Percentiles rank a stretch among this genome's conserved stretches.
These are phyloP conservation scores for Pristionchus japonicus DNA, from an alignment of 2,888 invertebrate species.

Conservation along the genomic window DNA sequence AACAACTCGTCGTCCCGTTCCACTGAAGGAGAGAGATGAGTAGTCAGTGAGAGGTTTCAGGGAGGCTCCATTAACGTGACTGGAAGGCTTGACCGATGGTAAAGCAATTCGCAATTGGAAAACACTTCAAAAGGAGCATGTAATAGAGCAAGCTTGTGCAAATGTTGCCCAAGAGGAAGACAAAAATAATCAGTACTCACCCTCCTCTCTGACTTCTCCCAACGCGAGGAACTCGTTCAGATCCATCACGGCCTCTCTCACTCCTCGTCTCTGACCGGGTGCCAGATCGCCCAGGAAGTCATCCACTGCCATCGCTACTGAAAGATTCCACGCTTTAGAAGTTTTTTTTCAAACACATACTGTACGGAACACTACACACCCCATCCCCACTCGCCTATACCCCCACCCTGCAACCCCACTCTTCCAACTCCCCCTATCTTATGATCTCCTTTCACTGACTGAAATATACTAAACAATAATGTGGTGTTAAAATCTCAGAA, in stretches of 20 bases:
- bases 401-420: not conserved
- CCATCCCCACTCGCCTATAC: not conserved
- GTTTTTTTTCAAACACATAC: too few relatives aligned
- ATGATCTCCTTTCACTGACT: too few relatives aligned
- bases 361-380: not conserved
- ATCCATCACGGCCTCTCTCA: constrained; percentile 1
- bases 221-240: not conserved
- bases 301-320: not conserved
- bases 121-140: too few relatives aligned
- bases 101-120: too few relatives aligned
- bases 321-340: too few relatives aligned
- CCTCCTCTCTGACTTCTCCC: not conserved
- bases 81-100: too few relatives aligned
- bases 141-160: too few relatives aligned
- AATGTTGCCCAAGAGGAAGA: not conserved
- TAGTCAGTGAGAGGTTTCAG: not conserved
- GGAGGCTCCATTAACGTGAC: not conserved
- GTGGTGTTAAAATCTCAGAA: too few relatives aligned
- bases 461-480: too few relatives aligned
- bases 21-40: too few relatives aligned
- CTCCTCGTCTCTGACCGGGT: not conserved
- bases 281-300: not conserved
- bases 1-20: constrained; percentile 28
- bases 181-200: not conserved
- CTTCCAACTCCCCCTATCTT: not conserved